Conservation (phyloP, 2,113 vertebrate species). For the Picathartes gymnocephalus region DNA sequence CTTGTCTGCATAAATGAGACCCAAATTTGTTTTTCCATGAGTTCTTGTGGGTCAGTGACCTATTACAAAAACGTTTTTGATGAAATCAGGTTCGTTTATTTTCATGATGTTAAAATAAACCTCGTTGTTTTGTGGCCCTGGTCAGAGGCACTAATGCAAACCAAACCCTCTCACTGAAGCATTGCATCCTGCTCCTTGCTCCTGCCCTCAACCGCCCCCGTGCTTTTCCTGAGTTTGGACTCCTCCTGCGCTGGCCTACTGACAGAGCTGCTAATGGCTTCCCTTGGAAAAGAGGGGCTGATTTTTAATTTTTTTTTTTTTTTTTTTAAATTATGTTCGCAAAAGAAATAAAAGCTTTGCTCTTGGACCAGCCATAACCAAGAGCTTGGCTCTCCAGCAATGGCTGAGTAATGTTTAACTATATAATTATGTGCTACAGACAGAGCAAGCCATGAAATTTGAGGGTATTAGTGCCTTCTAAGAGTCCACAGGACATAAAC, state of each 20-base stretch:
- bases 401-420: neutral
- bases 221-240: conserved; percentile 34
- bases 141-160: conserved; percentile 44
- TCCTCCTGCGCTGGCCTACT: conserved; percentile 56
- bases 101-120: conserved; percentile 65
- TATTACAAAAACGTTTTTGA: conserved; percentile 59
- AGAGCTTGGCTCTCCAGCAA: neutral
- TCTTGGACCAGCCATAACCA: neutral
- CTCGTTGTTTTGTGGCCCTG: conserved; percentile 18
- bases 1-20: conserved; percentile 37
- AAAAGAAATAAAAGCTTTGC: neutral
- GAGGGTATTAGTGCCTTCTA: neutral
- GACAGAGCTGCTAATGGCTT: conserved; percentile 65
- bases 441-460: neutral
- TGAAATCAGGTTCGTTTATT: conserved; percentile 51
- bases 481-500: neutral
- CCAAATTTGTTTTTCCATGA: conserved; percentile 56
- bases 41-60: conserved; percentile 52
- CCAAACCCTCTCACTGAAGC: conserved; percentile 46
- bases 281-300: conserved; percentile 41
- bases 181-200: neutral
- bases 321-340: neutral
- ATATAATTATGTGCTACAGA: neutral
- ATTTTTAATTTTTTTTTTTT: neutral
- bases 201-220: conserved; percentile 24